Evolutionary conservation across 2,113 vertebrate species (phyloP), one percentile per base, ranked within the genome.

Genomic region (Chauna torquata): DNA sequence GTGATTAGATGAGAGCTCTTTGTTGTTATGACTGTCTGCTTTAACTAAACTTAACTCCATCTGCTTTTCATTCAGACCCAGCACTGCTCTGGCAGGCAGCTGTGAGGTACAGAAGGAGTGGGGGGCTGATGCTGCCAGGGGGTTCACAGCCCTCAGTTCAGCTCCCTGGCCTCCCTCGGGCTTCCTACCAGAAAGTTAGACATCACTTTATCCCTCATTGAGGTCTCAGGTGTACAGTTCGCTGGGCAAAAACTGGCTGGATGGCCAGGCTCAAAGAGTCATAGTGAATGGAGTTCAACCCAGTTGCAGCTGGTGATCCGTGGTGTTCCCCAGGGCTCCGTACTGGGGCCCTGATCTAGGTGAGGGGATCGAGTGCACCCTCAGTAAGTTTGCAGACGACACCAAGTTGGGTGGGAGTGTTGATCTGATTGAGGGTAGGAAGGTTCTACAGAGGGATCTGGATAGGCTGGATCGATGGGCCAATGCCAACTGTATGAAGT

Each of bases 1-100:
- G 90, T 94, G 96, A 94, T 96, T 96, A 96, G 93, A 95, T 84
- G 93, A 92, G 95, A 95, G 90, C 86, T 88, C 92, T 92, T 93
- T 94, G 85, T 90, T 96, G 90, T 88, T 92, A 90, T 57, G 90
- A 77, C 95, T 95, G 82, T 81, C 86, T 95, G 7, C 75, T 92
- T 96, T 86, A 97, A 94, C 92, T 92, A 94, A 96, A 86, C 86
- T 93, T 94, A 92, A 81, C 91, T 79, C 86, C 96, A 96, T 97
- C 93, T 97, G 95, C 80, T 95, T 96, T 96, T 92, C 96, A 94
- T 97, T 96, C 96, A 96, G 72, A 95, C 0, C 90, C 47, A 71
- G 85, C 82, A 86, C 3, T 22, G 92, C 82, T 88, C 71, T 32
- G 78, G 88, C 25, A 9, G 88, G 88, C 92, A 96, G 78, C 92